These are phyloP conservation scores for Psilopogon haemacephalus DNA, from an alignment of 2,113 vertebrate genomes.

Conservation along the genomic window DNA sequence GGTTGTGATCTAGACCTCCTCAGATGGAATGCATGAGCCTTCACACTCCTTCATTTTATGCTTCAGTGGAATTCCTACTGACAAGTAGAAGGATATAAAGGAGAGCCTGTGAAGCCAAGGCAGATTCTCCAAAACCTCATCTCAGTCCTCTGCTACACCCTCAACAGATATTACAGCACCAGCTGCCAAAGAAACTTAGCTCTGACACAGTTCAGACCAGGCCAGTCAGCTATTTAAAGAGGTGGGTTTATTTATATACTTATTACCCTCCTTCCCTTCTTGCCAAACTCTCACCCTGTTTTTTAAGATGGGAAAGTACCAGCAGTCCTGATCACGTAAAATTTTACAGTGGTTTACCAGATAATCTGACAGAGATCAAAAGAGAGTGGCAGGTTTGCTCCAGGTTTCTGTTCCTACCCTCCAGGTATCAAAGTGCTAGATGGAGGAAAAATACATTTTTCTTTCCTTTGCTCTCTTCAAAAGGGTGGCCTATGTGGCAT, in stretches of 20 bases:
- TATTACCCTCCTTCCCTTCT: not conserved
- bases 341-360: not conserved
- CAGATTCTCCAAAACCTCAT: not conserved
- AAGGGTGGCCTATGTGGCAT: not conserved
- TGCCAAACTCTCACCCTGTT: not conserved
- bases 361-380: slow-evolving; percentile 35
- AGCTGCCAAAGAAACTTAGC: not conserved
- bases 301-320: not conserved
- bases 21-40: not conserved
- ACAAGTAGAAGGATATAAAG: not conserved
- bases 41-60: not conserved
- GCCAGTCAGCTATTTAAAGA: slow-evolving; percentile 42
- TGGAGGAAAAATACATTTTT: not conserved
- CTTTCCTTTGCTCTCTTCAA: not conserved
- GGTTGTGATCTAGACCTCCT: not conserved
- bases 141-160: not conserved
- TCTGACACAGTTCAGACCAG: not conserved
- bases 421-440: not conserved
- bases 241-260: not conserved
- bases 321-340: not conserved
- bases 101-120: not conserved
- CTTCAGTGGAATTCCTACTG: slow-evolving; percentile 8
- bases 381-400: not conserved
- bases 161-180: not conserved
- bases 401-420: not conserved